Conservation (phyloP, 2,797 vertebrate genomes). For the Microctenopoma stevenorrisi region DNA sequence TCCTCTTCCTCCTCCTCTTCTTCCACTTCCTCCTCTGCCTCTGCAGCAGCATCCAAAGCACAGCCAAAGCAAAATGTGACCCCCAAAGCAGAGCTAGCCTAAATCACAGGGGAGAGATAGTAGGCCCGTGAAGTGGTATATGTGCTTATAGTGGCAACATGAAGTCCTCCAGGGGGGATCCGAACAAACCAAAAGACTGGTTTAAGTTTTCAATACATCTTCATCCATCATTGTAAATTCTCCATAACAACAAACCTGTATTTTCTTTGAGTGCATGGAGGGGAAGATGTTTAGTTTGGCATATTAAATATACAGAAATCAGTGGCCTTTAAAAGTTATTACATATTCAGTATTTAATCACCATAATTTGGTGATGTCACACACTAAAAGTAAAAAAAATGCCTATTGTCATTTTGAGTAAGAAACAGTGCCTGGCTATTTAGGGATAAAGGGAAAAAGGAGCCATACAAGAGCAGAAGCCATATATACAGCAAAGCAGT, state of each 20-base stretch:
- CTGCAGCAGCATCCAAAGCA: conserved; percentile 73
- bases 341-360: conserved; percentile 51
- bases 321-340: conserved; percentile 39
- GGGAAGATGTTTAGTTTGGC: conserved; percentile 20
- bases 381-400: conserved; percentile 45
- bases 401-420: conserved; percentile 49
- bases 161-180: conserved; percentile 33
- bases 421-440: conserved; percentile 61
- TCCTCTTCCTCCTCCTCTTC: conserved; percentile 89
- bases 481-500: conserved; percentile 71
- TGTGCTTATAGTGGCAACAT: conserved; percentile 21
- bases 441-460: conserved; percentile 70
- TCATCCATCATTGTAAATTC: conserved; percentile 21
- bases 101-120: conserved; percentile 19
- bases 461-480: conserved; percentile 81
- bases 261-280: conserved; percentile 28
- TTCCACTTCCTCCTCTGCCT: conserved; percentile 80
- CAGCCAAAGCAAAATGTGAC: conserved; percentile 73
- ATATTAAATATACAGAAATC: conserved; percentile 22
- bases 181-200: conserved; percentile 46
- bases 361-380: conserved; percentile 26
- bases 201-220: conserved; percentile 23
- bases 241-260: conserved; percentile 40
- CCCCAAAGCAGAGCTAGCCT: conserved; percentile 75
- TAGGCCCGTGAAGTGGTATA: conserved; percentile 22